A percentile compares a stretch with the other conserved stretches of the same genome.
phyloP scores from a whole-genome alignment of 1,140 invertebrate species.

The Euura lappo region DNA sequence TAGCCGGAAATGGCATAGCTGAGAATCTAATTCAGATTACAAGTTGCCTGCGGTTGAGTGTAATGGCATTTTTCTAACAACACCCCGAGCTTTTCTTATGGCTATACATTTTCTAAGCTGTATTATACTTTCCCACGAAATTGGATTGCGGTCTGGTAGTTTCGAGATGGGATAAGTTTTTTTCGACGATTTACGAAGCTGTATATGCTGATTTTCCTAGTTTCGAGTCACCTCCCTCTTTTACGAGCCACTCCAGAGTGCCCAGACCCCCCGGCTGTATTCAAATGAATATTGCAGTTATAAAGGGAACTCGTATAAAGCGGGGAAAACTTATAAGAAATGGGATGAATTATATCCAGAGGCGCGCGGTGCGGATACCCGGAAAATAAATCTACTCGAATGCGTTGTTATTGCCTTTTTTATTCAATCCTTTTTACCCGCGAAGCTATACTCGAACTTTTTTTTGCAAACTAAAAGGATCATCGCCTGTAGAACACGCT shows the following conservation, averaged over 20 bases:
- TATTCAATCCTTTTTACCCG: background rate
- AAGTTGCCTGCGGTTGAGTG: no score
- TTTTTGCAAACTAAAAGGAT: background rate
- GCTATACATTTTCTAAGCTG: no score
- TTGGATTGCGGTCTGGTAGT: constrained; percentile 1
- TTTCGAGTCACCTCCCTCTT: constrained; percentile 17
- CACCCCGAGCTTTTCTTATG: no score
- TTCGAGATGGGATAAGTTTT: constrained; percentile 32
- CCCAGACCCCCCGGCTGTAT: constrained; percentile 20
- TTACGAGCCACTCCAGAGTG: background rate
- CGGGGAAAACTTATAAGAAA: background rate
- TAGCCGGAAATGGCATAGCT: no score
- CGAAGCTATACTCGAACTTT: background rate
- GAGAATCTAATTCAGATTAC: no score
- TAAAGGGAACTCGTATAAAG: constrained; percentile 9
- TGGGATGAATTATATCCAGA: background rate
- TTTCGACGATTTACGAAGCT: constrained; percentile 10
- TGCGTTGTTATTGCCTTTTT: background rate
- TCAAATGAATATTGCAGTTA: constrained; percentile 39
- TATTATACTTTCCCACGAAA: constrained; percentile 1
- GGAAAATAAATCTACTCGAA: background rate
- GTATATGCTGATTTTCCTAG: constrained; percentile 27
- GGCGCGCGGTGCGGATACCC: background rate
- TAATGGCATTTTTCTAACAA: no score
- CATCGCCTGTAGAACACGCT: no score